Base-by-base conservation (phyloP, 1,140 invertebrate species). In the Caenorhabditis briggsae region DNA sequence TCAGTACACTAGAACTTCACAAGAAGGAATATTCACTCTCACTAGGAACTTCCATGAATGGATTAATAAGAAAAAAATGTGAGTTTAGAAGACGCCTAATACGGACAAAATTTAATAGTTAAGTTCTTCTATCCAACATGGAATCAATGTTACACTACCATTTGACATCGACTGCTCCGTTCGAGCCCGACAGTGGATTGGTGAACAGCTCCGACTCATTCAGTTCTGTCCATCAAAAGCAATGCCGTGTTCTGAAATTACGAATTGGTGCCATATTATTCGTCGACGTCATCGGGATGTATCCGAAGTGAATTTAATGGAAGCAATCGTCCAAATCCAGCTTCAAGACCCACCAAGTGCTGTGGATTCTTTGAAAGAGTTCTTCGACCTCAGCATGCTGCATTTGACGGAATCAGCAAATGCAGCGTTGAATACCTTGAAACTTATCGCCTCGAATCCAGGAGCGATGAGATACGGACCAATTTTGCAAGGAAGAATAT, bases 1-100 rank as follows among this genome's bases (percentile, higher is more conserved):
- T 8, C 61, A 65, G 33, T 65, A 65, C 16, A 65, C 61, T 1
- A 65, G 61, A 65, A 65, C 61, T 16, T 41, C 61, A 8, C 61
- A 65, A 16, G 20, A 65, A 33, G 61, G 33, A 65, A 25, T 33
- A 6, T 65, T 65, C 20, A 20, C 11, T 2, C 11, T 65, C 12
- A 20, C 61, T 33, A 25, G 33, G 16, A 25, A 33, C 2, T 65
- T 65, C 5, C 61, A 18, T 6, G 20, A 33, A 14, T 65, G 61
- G 61, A 33, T 65, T 18, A 65, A 25, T 65, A 20, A 33, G 33
- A 9, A 59, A 59, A 11, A 59, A n/a, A n/a, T 59, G 58, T 59
- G 61, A 65, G 61, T 20, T 41, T 0, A 65, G 11, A 11, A 20
- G 2, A 14, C 12, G 1, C 5, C 9, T 14, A 53, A 16, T 53